Conservation (phyloP, 37 sponge, comb jelly and placozoan species). For the Chondrosia reniformis region DNA sequence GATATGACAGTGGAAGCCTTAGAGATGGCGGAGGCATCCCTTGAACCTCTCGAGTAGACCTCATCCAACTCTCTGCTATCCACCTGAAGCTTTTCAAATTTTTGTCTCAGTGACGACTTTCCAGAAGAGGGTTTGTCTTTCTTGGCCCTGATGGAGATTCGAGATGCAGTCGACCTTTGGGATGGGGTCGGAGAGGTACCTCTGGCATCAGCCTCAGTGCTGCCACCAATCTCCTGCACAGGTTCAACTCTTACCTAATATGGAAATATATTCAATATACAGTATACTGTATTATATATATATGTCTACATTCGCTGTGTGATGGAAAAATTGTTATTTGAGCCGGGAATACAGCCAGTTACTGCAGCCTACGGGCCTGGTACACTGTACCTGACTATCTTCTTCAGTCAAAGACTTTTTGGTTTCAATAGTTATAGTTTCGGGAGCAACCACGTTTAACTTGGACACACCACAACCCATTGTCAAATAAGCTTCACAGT, state of each 20-base stretch:
- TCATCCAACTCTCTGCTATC: neutral
- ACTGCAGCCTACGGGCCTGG: neutral
- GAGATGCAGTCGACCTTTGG: slow-evolving; percentile 5
- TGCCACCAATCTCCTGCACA: no score
- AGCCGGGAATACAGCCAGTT: no score
- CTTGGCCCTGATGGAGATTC: slow-evolving; percentile 14
- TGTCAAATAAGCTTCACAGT: no score
- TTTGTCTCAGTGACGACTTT: slow-evolving; percentile 9
- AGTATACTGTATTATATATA: no score
- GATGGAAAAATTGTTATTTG: no score
- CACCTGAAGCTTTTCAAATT: slow-evolving; percentile 3
- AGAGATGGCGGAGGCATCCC: neutral
- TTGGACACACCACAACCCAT: slow-evolving; percentile 36
- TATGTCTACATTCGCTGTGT: no score
- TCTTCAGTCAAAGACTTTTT: no score
- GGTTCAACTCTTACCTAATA: no score
- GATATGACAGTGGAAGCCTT: neutral
- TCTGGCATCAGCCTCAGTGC: neutral
- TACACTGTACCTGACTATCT: neutral
- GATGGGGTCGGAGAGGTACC: slow-evolving; percentile 9
- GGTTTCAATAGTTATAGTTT: slow-evolving; percentile 12
- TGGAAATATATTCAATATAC: no score
- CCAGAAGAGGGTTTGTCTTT: neutral
- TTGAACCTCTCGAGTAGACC: neutral
- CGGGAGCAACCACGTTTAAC: slow-evolving; percentile 11